Percentiles rank a stretch among this genome's conserved stretches.
Conservation (phyloP, 1,140 invertebrate species). For the Contarinia nasturtii region DNA sequence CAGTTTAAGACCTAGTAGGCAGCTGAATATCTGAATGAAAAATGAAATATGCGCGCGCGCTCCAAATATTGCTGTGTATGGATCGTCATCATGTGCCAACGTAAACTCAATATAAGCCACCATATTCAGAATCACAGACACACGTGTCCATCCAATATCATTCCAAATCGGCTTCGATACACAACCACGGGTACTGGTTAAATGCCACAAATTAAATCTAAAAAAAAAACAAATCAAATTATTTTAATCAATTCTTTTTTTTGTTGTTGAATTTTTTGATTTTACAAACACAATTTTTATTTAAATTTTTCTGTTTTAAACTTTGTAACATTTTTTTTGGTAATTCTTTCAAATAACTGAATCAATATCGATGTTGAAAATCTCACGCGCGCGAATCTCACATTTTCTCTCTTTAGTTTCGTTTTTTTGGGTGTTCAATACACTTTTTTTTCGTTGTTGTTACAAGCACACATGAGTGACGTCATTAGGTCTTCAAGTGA, state of each 20-base stretch:
- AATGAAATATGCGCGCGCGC: slow-evolving; percentile 2
- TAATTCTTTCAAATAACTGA: not conserved
- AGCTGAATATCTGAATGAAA: slow-evolving; percentile 4
- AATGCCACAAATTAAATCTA: not conserved
- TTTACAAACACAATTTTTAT: not conserved
- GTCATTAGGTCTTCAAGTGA: no score
- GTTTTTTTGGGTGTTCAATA: not conserved
- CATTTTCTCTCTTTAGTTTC: not conserved
- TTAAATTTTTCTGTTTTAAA: not conserved
- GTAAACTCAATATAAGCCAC: no score
- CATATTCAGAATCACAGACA: not conserved
- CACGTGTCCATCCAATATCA: not conserved
- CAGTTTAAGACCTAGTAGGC: slow-evolving; percentile 4
- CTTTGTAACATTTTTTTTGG: not conserved
- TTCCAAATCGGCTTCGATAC: not conserved
- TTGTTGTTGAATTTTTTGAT: not conserved
- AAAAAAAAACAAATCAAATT: not conserved
- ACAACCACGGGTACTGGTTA: not conserved
- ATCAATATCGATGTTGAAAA: no score
- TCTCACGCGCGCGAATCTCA: no score
- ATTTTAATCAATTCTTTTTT: not conserved
- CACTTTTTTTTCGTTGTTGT: no score
- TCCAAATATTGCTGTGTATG: not conserved
- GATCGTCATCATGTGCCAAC: no score
- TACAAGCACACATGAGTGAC: no score